Base-by-base conservation (phyloP, 35 echinoderm and acorn worm species). In the Patiria miniata region DNA sequence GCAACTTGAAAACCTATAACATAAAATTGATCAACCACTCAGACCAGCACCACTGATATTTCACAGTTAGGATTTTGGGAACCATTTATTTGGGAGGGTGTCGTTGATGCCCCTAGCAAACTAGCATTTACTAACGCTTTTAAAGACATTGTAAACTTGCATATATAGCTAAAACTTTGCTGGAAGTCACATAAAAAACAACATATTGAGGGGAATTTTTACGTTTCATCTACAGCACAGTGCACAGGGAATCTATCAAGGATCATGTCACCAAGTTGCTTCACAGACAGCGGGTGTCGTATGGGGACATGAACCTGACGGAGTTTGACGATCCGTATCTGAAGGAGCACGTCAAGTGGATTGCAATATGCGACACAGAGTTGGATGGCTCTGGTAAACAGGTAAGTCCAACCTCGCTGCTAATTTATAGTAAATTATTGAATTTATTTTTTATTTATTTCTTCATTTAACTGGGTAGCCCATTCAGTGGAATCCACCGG, bases 361-460 rank as follows among this genome's bases (percentile, higher is more conserved):
- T 98, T 51, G 76, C 92, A 39, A 91, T 94, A 38, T 91, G 88
- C 82, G 92, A 97, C 81, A 92, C 92, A 53, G 96, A 98, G 51
- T 59, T 92, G 9, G 81, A 85, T 36, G 39, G 42, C 18, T 5
- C 26, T 53, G 87, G 88, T 5, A 91, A 91, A 83, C 93, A 95
- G 93, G 93, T 95, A 85, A 10, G 44, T 50, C 6, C n/a, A 22
- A 9, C 8, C 23, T 12, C 29, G 0, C 34, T 28, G 14, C 1
- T 10, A 73, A 30, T 60, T 21, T 55, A 14, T 55, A 55, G 21
- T 55, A 55, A 9, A 55, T 55, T 55, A 55, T n/a, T n/a, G n/a
- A n/a, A n/a, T n/a, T n/a, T n/a, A n/a, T n/a, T n/a, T n/a, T n/a
- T n/a, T n/a, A n/a, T n/a, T n/a, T n/a, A n/a, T n/a, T n/a, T n/a